These are phyloP conservation scores for Rhopilema esculentum DNA, from an alignment of 30 jellyfish, hydroid and myxozoan genomes.

Conservation along the genomic window DNA sequence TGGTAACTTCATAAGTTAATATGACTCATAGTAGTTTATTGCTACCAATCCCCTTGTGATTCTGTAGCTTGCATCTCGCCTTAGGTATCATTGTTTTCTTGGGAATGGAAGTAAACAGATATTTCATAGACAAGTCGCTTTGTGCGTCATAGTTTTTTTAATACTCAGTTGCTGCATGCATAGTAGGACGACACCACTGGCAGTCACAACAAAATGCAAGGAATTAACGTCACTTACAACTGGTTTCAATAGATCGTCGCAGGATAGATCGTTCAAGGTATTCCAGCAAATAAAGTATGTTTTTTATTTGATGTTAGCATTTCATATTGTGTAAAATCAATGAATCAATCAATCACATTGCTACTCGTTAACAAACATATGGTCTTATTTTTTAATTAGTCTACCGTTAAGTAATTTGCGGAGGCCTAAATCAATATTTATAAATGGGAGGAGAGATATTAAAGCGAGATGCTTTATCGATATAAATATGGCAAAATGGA, in stretches of 20 bases:
- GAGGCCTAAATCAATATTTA: not conserved
- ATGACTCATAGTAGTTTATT: slow-evolving; percentile 1
- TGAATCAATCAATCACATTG: too few relatives aligned
- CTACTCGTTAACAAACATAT: too few relatives aligned
- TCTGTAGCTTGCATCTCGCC: too few relatives aligned
- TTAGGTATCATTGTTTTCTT: too few relatives aligned
- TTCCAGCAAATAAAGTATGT: too few relatives aligned
- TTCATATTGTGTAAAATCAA: too few relatives aligned
- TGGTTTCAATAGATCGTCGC: not conserved
- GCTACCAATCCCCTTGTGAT: not conserved
- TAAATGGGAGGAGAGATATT: not conserved
- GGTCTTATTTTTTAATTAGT: not conserved
- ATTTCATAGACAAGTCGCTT: not conserved
- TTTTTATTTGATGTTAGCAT: too few relatives aligned
- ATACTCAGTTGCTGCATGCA: too few relatives aligned
- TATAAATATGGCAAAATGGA: not conserved
- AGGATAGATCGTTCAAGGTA: not conserved
- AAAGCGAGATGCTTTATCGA: not conserved
- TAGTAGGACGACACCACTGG: too few relatives aligned
- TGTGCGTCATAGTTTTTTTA: not conserved
- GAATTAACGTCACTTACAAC: not conserved
- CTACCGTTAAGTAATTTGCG: not conserved
- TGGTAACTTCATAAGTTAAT: not conserved
- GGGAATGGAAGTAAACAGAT: not conserved
- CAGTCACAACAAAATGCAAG: too few relatives aligned